Conservation (phyloP, 2,888 invertebrate species). For the Pammene aurita region DNA sequence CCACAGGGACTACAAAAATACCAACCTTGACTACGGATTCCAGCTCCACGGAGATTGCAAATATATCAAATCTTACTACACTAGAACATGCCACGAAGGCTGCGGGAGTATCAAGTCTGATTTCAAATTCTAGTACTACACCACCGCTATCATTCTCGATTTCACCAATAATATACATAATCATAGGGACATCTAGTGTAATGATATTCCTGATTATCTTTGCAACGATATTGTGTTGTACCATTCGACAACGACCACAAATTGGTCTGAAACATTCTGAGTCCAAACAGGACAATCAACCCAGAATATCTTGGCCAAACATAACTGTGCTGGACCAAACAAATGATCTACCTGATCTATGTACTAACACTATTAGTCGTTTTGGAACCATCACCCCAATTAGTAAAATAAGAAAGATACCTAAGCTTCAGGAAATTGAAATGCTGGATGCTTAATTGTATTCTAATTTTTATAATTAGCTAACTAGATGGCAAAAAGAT, state of each 20-base stretch:
- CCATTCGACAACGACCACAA: no score
- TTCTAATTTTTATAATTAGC: no score
- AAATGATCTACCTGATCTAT: no score
- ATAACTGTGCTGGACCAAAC: no score
- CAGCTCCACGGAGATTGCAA: background rate
- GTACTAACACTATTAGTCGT: background rate
- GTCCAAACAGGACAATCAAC: no score
- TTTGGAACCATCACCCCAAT: background rate
- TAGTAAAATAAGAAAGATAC: background rate
- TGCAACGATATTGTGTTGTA: no score
- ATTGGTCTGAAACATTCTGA: no score
- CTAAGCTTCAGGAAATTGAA: background rate
- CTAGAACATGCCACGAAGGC: background rate
- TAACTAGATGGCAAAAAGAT: no score
- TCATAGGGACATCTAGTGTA: background rate
- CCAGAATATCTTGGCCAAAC: no score
- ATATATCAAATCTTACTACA: background rate
- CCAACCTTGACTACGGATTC: background rate
- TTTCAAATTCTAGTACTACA: background rate
- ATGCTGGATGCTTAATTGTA: background rate
- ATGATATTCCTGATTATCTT: no score
- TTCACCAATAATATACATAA: background rate
- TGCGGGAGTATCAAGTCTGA: background rate
- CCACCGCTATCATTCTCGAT: background rate
- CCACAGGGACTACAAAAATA: background rate